Evolutionary conservation across 1,140 invertebrate genomes (phyloP).

Genomic region (Brachionus plicatilis): DNA sequence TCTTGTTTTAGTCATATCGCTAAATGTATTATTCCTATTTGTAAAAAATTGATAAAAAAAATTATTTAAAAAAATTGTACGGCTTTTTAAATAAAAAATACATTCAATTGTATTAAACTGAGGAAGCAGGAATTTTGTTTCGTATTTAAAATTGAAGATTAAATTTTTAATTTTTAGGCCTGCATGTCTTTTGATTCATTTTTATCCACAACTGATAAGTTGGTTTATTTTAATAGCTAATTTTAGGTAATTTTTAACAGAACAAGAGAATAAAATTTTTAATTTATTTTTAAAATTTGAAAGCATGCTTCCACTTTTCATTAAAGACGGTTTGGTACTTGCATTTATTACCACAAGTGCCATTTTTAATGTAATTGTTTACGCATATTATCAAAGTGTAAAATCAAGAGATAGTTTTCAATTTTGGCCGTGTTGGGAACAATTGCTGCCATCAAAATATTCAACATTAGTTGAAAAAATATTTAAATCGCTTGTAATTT

Average conservation of each 20-base stretch:
- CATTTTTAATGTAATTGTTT: conserved; percentile 46
- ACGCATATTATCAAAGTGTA: conserved; percentile 35
- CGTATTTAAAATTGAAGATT: too few relatives aligned
- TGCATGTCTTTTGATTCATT: conserved; percentile 3
- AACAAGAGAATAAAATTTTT: neutral
- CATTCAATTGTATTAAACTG: too few relatives aligned
- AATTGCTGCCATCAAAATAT: neutral
- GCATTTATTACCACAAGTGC: conserved; percentile 63
- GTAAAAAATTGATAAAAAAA: too few relatives aligned
- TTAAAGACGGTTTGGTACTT: conserved; percentile 72
- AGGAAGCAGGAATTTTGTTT: too few relatives aligned
- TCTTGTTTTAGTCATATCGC: too few relatives aligned
- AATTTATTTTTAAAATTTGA: conserved; percentile 58
- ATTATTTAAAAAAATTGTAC: too few relatives aligned
- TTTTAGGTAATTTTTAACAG: neutral
- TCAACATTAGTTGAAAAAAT: neutral
- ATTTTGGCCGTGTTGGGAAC: neutral
- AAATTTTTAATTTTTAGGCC: neutral
- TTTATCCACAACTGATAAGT: neutral
- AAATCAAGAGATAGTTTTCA: neutral
- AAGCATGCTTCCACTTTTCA: conserved; percentile 81
- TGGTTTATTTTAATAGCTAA: conserved; percentile 24
- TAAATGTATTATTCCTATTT: too few relatives aligned
- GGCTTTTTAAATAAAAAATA: too few relatives aligned
- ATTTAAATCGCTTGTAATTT: conserved; percentile 1